These are phyloP conservation scores for Ctenosaura bakeri DNA, from an alignment of 2,797 vertebrate genomes.

Conservation along the genomic window DNA sequence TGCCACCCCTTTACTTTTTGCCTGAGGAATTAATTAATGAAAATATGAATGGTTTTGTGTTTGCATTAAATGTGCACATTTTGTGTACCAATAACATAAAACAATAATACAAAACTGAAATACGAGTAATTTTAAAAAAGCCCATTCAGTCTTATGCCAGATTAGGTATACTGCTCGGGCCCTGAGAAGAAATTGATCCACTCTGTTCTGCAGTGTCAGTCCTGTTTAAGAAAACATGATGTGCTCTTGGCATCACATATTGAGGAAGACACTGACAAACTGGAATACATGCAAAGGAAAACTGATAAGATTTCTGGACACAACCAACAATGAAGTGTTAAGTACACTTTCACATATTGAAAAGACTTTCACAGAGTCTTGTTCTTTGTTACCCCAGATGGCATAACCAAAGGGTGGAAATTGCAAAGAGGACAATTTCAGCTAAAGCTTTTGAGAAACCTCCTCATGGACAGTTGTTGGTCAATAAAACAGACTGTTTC, in stretches of 20 bases:
- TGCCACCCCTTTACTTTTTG: too few species aligned
- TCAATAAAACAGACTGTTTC: not conserved
- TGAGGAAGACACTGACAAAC: not conserved
- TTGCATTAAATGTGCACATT: not conserved
- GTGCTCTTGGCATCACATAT: not conserved
- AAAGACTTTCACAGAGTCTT: not conserved
- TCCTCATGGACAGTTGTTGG: not conserved
- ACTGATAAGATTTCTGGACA: not conserved
- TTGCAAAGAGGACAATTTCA: not conserved
- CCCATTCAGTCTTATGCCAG: not conserved
- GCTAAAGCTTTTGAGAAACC: not conserved
- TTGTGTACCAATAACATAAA: not conserved
- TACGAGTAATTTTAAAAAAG: not conserved
- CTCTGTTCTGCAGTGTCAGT: not conserved
- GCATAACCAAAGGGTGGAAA: not conserved
- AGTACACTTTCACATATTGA: not conserved
- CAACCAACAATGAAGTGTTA: not conserved
- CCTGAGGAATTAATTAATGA: too few species aligned
- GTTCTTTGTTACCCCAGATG: not conserved
- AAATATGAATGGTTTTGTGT: too few species aligned
- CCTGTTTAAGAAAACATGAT: not conserved
- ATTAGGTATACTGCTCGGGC: not conserved
- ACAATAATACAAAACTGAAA: not conserved
- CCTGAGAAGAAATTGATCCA: not conserved
- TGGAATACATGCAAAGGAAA: not conserved